Percentiles rank a stretch among this genome's conserved stretches.
These are phyloP conservation scores for Conus canariensis DNA, from an alignment of 2,888 invertebrate species.

Conservation along the genomic window DNA sequence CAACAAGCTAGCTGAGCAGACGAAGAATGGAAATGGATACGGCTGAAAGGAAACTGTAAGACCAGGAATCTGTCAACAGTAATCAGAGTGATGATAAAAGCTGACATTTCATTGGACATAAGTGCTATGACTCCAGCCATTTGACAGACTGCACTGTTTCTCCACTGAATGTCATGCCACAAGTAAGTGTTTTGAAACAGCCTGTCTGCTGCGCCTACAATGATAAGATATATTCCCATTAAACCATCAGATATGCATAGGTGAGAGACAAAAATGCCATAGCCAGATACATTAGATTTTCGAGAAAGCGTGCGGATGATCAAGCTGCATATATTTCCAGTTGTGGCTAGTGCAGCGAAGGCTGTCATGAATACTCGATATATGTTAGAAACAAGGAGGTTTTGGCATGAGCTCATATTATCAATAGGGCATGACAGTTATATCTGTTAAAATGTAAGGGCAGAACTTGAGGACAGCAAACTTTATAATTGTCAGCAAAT, in stretches of 20 bases:
- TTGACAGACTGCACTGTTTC: conserved; percentile 55
- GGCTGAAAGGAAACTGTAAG: conserved; percentile 82
- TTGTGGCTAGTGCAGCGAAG: conserved; percentile 53
- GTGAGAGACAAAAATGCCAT: conserved; percentile 56
- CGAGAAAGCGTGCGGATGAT: conserved; percentile 56
- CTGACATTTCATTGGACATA: conserved; percentile 83
- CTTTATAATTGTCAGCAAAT: conserved; percentile 28
- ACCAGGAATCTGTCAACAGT: conserved; percentile 84
- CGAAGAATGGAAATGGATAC: conserved; percentile 56
- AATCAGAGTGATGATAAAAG: conserved; percentile 82
- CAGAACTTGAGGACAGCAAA: conserved; percentile 37
- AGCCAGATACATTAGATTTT: conserved; percentile 51
- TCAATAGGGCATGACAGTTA: conserved; percentile 36
- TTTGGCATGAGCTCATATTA: conserved; percentile 42
- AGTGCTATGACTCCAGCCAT: conserved; percentile 60
- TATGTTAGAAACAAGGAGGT: conserved; percentile 46
- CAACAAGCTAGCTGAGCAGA: conserved; percentile 59
- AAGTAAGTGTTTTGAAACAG: conserved; percentile 58
- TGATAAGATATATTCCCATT: conserved; percentile 61
- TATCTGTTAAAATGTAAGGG: neutral
- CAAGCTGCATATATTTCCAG: conserved; percentile 55
- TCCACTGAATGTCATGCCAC: conserved; percentile 60
- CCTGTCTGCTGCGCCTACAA: conserved; percentile 58
- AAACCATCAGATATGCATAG: conserved; percentile 58
- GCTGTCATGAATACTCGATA: conserved; percentile 56